Percentiles rank a stretch among this genome's conserved stretches.
Conservation (phyloP, 2,888 invertebrate species). For the Limenitis camilla region DNA sequence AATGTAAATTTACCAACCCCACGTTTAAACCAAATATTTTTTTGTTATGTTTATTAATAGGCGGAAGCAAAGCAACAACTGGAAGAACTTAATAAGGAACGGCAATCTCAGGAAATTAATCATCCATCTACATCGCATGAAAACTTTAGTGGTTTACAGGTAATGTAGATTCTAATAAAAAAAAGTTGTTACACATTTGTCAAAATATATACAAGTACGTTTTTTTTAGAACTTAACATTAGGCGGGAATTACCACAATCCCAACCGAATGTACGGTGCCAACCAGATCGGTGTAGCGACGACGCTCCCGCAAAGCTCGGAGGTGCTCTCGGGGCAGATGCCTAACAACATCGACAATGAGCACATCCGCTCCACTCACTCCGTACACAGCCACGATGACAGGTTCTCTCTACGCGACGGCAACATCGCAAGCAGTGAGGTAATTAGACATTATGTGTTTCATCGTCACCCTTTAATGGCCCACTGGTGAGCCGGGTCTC, state of each 20-base stretch:
- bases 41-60: conserved; percentile 29
- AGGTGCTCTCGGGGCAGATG: conserved; percentile 39
- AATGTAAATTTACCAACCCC: not conserved
- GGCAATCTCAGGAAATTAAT: conserved; percentile 54
- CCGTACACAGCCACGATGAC: conserved; percentile 54
- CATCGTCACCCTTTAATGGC: not conserved
- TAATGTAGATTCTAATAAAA: conserved; percentile 18
- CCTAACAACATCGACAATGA: conserved; percentile 42
- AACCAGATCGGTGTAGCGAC: conserved; percentile 70
- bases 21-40: too few relatives aligned
- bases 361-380: conserved; percentile 40
- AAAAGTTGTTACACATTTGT: not conserved
- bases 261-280: conserved; percentile 59
- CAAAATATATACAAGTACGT: not conserved
- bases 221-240: conserved; percentile 47
- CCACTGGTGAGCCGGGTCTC: not conserved
- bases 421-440: conserved; percentile 30
- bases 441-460: conserved; percentile 5
- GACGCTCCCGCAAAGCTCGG: conserved; percentile 56
- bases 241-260: conserved; percentile 48
- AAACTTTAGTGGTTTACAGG: conserved; percentile 51
- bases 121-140: conserved; percentile 58
- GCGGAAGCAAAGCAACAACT: conserved; percentile 69
- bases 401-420: conserved; percentile 40
- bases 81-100: conserved; percentile 62